Conservation (phyloP, 1,140 invertebrate species). For the Ephestia elutella region DNA sequence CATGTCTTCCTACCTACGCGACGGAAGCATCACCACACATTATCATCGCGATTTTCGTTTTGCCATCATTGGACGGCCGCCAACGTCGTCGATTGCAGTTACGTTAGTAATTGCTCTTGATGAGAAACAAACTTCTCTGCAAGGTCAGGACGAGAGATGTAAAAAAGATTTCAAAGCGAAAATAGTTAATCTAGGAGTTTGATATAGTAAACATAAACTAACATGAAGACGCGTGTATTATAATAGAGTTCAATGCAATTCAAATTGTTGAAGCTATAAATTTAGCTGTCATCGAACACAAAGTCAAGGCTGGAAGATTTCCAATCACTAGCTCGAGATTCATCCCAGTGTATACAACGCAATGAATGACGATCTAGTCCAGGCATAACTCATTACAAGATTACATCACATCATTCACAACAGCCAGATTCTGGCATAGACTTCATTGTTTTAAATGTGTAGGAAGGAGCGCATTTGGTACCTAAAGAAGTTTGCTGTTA, state of each 20-base stretch:
- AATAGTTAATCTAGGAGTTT: neutral
- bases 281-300: too few relatives aligned
- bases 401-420: neutral
- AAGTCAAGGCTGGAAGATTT: too few relatives aligned
- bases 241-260: too few relatives aligned
- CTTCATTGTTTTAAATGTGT: neutral
- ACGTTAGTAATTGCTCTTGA: conserved; percentile 33
- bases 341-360: neutral
- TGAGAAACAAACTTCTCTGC: conserved; percentile 30
- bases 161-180: conserved; percentile 6
- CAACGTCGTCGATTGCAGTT: conserved; percentile 34
- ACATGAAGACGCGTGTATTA: neutral
- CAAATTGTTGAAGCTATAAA: too few relatives aligned
- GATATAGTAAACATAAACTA: neutral
- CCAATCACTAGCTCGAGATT: neutral
- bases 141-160: conserved; percentile 24
- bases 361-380: neutral
- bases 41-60: conserved; percentile 32
- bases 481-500: too few relatives aligned
- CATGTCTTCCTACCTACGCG: conserved; percentile 21
- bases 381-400: neutral
- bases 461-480: too few relatives aligned
- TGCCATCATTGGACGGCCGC: conserved; percentile 45
- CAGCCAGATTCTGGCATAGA: neutral
- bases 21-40: conserved; percentile 28